These are phyloP conservation scores for Redunca redunca DNA, from an alignment of 2,113 vertebrate genomes.

Conservation along the genomic window DNA sequence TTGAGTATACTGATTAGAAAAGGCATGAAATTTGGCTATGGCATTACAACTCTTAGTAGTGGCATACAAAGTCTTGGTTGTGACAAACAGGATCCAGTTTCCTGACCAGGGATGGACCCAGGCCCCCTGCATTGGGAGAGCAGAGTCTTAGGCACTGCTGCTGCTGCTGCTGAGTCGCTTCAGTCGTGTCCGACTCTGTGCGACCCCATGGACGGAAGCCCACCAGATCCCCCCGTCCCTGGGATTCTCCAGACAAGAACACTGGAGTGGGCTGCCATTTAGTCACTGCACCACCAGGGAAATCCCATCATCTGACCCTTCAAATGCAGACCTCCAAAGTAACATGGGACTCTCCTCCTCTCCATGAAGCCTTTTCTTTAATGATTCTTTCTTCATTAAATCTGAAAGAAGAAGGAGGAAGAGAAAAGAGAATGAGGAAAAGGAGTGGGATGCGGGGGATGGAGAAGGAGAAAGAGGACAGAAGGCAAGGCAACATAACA, in stretches of 20 bases:
- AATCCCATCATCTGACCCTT: not conserved
- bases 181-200: too few relatives aligned
- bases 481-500: not conserved
- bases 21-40: not conserved
- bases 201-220: too few relatives aligned
- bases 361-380: not conserved
- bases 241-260: too few relatives aligned
- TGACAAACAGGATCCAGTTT: not conserved
- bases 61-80: not conserved
- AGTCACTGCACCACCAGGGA: not conserved
- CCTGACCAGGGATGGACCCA: not conserved
- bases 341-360: not conserved
- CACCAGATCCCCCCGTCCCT: too few relatives aligned
- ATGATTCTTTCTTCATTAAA: not conserved
- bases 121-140: not conserved
- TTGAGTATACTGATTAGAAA: conserved; percentile 2
- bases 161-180: too few relatives aligned
- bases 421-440: not conserved
- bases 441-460: not conserved
- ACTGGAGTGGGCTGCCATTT: not conserved
- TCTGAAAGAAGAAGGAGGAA: not conserved
- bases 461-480: not conserved
- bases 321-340: not conserved
- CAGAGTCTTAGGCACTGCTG: not conserved
- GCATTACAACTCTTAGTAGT: not conserved